phyloP scores from a whole-genome alignment of 1,140 invertebrate species.

The Proctacanthus coquilletti region DNA sequence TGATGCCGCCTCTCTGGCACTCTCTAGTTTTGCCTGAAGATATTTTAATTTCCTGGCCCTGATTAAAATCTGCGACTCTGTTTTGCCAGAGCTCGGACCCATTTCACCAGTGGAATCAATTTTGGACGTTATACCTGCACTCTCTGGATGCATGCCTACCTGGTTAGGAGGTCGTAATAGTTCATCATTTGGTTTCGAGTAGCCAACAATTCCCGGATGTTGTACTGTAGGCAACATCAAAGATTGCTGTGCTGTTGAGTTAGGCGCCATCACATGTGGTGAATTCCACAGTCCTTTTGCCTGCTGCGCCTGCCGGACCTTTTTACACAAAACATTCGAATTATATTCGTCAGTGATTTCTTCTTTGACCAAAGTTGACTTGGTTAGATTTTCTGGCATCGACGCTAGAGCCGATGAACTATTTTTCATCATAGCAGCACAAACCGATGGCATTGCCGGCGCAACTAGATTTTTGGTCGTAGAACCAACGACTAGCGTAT shows the following conservation, averaged over 20 bases:
- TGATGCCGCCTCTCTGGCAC: constrained; percentile 9
- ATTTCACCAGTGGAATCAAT: no score
- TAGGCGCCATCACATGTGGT: constrained; percentile 13
- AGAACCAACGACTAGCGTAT: neutral
- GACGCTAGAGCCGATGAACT: neutral
- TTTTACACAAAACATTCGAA: constrained; percentile 26
- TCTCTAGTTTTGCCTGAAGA: neutral
- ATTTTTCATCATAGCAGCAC: neutral
- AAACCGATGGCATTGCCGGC: neutral
- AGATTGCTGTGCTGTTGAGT: constrained; percentile 4
- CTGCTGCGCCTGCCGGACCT: constrained; percentile 27
- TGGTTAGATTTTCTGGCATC: constrained; percentile 3
- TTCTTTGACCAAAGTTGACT: constrained; percentile 13
- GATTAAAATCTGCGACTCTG: no score
- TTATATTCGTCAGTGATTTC: constrained; percentile 22
- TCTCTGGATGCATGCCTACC: no score
- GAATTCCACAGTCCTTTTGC: constrained; percentile 28
- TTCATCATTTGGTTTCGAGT: no score
- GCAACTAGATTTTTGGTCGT: neutral
- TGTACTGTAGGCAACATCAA: neutral
- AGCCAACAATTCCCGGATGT: no score
- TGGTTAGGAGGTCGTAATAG: no score
- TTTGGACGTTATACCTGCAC: no score
- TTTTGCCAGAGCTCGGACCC: no score
- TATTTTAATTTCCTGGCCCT: no score